Conservation (phyloP, 2,797 vertebrate species). For the Telmatherina bonti region DNA sequence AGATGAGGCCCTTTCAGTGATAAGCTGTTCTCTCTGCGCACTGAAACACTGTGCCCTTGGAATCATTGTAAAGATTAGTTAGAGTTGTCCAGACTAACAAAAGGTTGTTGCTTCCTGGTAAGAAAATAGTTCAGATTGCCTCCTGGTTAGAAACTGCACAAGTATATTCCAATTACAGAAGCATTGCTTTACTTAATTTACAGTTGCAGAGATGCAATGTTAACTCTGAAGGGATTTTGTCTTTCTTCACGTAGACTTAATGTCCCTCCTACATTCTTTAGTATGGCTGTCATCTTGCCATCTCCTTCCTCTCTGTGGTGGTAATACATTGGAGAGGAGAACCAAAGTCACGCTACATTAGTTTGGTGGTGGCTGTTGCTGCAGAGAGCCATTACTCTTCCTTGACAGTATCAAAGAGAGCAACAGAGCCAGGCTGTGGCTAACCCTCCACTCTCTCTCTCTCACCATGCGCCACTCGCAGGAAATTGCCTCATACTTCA, state of each 20-base stretch:
- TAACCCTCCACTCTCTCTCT: slow-evolving; percentile 65
- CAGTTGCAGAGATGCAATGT: slow-evolving; percentile 48
- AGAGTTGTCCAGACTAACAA: slow-evolving; percentile 46
- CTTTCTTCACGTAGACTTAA: slow-evolving; percentile 34
- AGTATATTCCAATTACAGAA: slow-evolving; percentile 38
- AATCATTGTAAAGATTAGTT: slow-evolving; percentile 65
- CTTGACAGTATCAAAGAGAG: slow-evolving; percentile 86
- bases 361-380: slow-evolving; percentile 81
- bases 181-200: slow-evolving; percentile 38
- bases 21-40: slow-evolving; percentile 52
- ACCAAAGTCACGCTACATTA: slow-evolving; percentile 86
- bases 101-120: slow-evolving; percentile 20
- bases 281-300: slow-evolving; percentile 62
- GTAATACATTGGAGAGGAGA: slow-evolving; percentile 82
- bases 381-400: slow-evolving; percentile 87
- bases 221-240: slow-evolving; percentile 50
- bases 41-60: slow-evolving; percentile 65
- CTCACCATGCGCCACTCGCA: slow-evolving; percentile 79
- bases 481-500: slow-evolving; percentile 90
- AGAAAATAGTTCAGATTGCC: slow-evolving; percentile 1
- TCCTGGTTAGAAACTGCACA: slow-evolving; percentile 23
- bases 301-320: slow-evolving; percentile 71
- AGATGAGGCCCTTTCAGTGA: slow-evolving; percentile 59
- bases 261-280: slow-evolving; percentile 42
- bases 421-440: slow-evolving; percentile 67